phyloP scores from a whole-genome alignment of 2,888 invertebrate genomes.

The Hemicrepidius hirtus region DNA sequence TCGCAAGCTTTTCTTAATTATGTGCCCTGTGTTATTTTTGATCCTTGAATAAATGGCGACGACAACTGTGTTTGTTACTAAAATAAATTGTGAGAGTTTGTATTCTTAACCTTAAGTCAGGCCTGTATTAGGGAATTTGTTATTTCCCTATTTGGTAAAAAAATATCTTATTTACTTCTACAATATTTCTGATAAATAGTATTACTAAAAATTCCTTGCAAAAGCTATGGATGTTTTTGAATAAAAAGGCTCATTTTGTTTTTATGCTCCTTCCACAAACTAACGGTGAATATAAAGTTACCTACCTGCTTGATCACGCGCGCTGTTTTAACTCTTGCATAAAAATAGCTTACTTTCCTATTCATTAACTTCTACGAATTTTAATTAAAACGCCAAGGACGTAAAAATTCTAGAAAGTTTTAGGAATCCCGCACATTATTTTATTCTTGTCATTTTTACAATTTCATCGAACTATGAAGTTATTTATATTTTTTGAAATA shows the following conservation, averaged over 20 bases:
- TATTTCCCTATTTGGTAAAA: no score
- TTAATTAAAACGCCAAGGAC: conserved; percentile 15
- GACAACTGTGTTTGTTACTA: conserved; percentile 5
- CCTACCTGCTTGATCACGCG: conserved; percentile 19
- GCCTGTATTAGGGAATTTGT: no score
- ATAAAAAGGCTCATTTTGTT: no score
- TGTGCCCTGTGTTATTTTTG: conserved; percentile 13
- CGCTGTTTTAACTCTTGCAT: conserved; percentile 16
- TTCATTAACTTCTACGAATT: conserved; percentile 21
- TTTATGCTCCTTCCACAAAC: neutral
- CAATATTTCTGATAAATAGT: no score
- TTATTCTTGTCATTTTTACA: neutral
- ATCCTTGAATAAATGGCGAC: neutral
- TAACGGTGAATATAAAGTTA: conserved; percentile 18
- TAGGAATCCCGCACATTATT: neutral
- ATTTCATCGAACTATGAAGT: neutral
- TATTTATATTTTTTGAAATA: neutral
- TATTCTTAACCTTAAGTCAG: no score
- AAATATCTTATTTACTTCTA: no score
- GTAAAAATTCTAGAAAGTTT: conserved; percentile 27
- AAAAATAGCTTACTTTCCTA: conserved; percentile 25
- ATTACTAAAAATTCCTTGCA: no score
- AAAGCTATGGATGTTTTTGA: no score
- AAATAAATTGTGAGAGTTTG: no score
- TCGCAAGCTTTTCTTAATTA: conserved; percentile 15